Percentiles rank a stretch among this genome's conserved stretches.
Conservation (phyloP, 1,140 invertebrate genomes). For the Amyelois transitella region DNA sequence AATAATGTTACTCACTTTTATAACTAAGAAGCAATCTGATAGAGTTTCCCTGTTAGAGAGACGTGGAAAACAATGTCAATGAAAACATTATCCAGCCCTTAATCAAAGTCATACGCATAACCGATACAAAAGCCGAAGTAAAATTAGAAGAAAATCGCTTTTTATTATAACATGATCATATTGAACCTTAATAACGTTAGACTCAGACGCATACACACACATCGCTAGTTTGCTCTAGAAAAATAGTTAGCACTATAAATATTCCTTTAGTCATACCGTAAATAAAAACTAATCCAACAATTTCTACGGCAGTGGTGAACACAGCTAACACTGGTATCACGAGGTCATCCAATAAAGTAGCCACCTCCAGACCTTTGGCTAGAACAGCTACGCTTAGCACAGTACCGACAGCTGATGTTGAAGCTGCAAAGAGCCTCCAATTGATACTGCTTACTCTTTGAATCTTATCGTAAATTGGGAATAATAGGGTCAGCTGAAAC, state of each 20-base stretch:
- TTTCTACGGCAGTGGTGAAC: constrained; percentile 47
- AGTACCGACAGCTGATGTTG: constrained; percentile 50
- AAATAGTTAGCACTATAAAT: background rate
- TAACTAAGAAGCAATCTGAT: too few relatives aligned
- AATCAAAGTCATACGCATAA: too few relatives aligned
- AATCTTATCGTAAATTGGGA: constrained; percentile 54
- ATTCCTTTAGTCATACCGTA: constrained; percentile 39
- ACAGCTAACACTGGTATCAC: constrained; percentile 46
- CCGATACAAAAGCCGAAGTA: too few relatives aligned
- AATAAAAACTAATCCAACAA: constrained; percentile 61
- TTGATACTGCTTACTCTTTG: constrained; percentile 45
- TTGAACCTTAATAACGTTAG: too few relatives aligned
- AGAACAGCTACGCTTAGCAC: constrained; percentile 48
- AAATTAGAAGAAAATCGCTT: too few relatives aligned
- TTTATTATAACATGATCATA: too few relatives aligned
- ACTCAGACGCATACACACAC: too few relatives aligned
- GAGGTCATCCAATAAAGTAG: constrained; percentile 45
- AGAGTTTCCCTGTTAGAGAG: too few relatives aligned
- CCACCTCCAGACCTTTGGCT: constrained; percentile 38
- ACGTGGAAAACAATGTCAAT: too few relatives aligned
- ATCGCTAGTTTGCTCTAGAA: background rate
- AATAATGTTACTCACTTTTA: too few relatives aligned
- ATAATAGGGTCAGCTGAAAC: constrained; percentile 55
- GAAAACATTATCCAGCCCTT: too few relatives aligned
- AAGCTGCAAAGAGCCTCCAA: constrained; percentile 51